Evolutionary conservation across 2,888 invertebrate genomes (phyloP), one percentile per base, ranked within the genome.

Genomic region (Tholera decimalis): DNA sequence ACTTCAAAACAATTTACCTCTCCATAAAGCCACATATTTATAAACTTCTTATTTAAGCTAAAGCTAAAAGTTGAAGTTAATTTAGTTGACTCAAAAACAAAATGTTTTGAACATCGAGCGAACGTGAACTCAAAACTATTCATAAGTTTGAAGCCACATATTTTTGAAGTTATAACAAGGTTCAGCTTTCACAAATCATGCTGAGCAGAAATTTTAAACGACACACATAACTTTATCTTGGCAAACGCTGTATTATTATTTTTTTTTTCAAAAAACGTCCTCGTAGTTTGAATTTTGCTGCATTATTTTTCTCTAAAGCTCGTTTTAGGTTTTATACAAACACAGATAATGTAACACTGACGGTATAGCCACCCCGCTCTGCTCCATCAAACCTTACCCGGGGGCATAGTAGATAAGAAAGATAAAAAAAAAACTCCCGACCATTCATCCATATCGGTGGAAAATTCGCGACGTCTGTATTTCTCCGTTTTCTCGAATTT

Each of bases 371-470:
- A 1, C 11, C 56, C 46, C 20, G 9, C 53, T 41, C 44, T 9
- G 22, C 63, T 58, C 49, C 54, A 63, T 76, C 73, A 77, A 73
- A 70, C 47, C 71, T 41, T 50, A 54, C 73, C 50, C 44, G 49
- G 15, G 44, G 77, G 49, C 49, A 39, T 8, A 15, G 20, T 58
- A 67, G 73, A 75, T 75, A 75, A 75, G 63, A 37, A 56, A 39
- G 73, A 62, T 59, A 73, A 67, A 73, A 73, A 67, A 73, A 73
- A 65, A 59, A 18, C 64, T 59, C 51, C 46, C 43, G 18, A 57
- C 54, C 65, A 70, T 77, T 77, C 61, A 76, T 77, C 55, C 60
- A 79, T 77, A 79, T 76, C 80, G 63, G 66, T 53, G 55, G 54
- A 61, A 76, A 75, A 77, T 71, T 57, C 49, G 57, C 59, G 60